phyloP scores from a whole-genome alignment of 2,888 invertebrate species.

The Mythimna pallens region DNA sequence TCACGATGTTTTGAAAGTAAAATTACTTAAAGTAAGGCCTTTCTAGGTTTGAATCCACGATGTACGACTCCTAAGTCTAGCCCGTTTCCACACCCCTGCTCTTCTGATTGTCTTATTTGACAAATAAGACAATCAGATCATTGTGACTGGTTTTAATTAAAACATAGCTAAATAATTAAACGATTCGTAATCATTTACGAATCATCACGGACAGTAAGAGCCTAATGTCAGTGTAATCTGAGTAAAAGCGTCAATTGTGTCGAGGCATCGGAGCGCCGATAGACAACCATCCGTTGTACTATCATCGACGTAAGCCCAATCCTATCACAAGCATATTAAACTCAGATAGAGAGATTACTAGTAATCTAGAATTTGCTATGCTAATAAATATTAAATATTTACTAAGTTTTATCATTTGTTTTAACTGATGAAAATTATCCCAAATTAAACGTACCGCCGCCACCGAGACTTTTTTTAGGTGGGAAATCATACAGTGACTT shows the following conservation, averaged over 20 bases:
- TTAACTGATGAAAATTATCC: too few relatives aligned
- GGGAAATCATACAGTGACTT: too few relatives aligned
- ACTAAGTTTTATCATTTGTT: too few relatives aligned
- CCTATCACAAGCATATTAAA: constrained; percentile 18
- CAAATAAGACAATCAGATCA: background rate
- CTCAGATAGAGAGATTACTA: background rate
- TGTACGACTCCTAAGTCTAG: too few relatives aligned
- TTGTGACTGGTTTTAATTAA: background rate
- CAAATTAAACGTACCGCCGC: too few relatives aligned
- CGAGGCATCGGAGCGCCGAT: background rate
- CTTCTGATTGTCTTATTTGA: too few relatives aligned
- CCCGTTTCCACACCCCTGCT: too few relatives aligned
- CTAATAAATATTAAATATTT: background rate
- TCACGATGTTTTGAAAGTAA: too few relatives aligned
- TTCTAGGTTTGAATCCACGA: too few relatives aligned
- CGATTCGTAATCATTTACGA: background rate
- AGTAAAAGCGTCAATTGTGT: constrained; percentile 12
- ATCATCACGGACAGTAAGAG: background rate
- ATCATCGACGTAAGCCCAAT: constrained; percentile 7
- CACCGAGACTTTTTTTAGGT: too few relatives aligned
- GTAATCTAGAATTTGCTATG: background rate
- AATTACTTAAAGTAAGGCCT: too few relatives aligned
- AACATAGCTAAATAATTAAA: background rate
- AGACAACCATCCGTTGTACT: background rate
- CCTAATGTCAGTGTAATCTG: background rate